phyloP scores from a whole-genome alignment of 2,888 invertebrate species.

The Willowsia nigromaculata region DNA sequence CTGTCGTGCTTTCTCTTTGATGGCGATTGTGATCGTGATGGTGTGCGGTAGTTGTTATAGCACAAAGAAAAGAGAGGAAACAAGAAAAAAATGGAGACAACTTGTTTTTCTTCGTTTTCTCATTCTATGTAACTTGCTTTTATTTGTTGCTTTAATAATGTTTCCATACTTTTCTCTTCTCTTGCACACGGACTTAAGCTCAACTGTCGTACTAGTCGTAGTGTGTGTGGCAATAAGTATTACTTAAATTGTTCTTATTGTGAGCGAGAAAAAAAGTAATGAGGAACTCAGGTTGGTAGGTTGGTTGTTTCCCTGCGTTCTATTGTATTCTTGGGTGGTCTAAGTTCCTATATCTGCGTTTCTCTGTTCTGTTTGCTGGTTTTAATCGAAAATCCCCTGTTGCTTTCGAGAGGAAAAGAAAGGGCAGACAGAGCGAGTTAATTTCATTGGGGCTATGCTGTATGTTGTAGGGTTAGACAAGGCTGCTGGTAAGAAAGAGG shows the following conservation, averaged over 20 bases:
- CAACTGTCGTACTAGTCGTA: neutral
- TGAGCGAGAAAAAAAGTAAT: constrained; percentile 31
- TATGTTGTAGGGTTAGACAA: neutral
- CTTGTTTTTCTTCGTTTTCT: constrained; percentile 17
- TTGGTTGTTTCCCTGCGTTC: neutral
- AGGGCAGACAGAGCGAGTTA: constrained; percentile 43
- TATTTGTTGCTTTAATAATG: constrained; percentile 34
- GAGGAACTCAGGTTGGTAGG: constrained; percentile 8
- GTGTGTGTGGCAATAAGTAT: constrained; percentile 38
- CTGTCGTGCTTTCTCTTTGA: constrained; percentile 14
- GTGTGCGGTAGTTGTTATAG: neutral
- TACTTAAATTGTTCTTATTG: constrained; percentile 53
- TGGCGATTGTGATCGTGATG: constrained; percentile 17
- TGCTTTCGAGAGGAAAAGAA: constrained; percentile 31
- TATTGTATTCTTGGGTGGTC: neutral
- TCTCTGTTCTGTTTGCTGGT: neutral
- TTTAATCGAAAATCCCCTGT: constrained; percentile 59
- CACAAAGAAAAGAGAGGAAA: neutral
- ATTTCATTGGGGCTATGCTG: constrained; percentile 52
- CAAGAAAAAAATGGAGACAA: constrained; percentile 18
- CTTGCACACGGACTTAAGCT: neutral
- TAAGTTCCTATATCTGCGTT: neutral
- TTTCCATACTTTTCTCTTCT: neutral
- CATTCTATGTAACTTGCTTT: neutral
- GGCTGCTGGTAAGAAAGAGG: constrained; percentile 7